phyloP scores from a whole-genome alignment of 1,140 invertebrate species.

The Dryas iulia region DNA sequence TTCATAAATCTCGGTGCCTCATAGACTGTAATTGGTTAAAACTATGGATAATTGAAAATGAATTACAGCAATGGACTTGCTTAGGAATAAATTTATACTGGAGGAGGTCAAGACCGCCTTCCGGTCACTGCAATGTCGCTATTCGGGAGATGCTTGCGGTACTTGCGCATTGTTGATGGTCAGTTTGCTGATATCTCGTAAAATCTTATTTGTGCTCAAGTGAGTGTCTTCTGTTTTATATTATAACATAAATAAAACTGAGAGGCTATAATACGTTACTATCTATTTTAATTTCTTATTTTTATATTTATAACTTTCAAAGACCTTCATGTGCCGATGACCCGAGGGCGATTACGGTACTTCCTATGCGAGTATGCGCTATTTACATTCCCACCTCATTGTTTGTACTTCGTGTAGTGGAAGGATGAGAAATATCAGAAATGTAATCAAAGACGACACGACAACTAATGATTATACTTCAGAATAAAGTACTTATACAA shows the following conservation, averaged over 20 bases:
- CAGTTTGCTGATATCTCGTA: constrained; percentile 18
- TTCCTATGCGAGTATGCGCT: constrained; percentile 52
- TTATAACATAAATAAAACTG: not conserved
- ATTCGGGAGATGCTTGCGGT: constrained; percentile 36
- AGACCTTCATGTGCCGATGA: constrained; percentile 65
- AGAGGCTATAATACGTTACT: not conserved
- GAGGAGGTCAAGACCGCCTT: constrained; percentile 35
- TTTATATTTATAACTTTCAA: constrained; percentile 28
- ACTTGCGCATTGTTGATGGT: constrained; percentile 38
- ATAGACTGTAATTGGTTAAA: not conserved
- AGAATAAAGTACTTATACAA: not conserved
- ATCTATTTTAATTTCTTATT: not conserved
- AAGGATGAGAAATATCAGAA: constrained; percentile 51
- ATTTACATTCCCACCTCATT: constrained; percentile 54
- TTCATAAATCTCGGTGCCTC: not conserved
- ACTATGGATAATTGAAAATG: constrained; percentile 16
- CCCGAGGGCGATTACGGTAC: constrained; percentile 64
- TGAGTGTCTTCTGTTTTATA: not conserved
- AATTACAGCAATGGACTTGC: not conserved
- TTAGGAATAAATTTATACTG: constrained; percentile 37
- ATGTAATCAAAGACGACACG: constrained; percentile 45
- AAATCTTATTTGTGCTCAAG: not conserved
- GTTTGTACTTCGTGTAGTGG: constrained; percentile 51
- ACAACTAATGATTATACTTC: constrained; percentile 22
- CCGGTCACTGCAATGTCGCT: constrained; percentile 28